Base-by-base conservation (phyloP, 53 echinoderm and acorn worm genomes). In the Glandiceps talaboti region DNA sequence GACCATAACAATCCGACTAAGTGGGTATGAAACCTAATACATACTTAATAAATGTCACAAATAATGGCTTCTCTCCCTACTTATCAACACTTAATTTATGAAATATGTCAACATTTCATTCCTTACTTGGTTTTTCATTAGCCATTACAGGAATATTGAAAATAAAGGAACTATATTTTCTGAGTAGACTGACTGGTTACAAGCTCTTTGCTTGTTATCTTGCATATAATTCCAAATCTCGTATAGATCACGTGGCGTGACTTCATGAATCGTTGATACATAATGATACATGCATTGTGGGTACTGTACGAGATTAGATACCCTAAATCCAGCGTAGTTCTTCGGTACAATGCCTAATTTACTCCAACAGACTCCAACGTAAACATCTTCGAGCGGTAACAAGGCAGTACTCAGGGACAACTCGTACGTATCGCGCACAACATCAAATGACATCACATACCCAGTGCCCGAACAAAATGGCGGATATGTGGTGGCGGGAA, bases 371-470 rank as follows among this genome's bases (percentile, higher is more conserved):
- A 92, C 85, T 0, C 92, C 92, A 20, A 92, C 82, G 80, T 33
- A 92, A 1, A 90, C 92, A 74, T 92, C 92, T 29, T 92, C 92
- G 90, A 89, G 90, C 0, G 92, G 92, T 73, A 92, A 92, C 30
- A 92, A 83, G 29, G 87, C 81, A 26, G 92, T 92, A 27, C 85
- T 82, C n/a, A 87, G 31, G 28, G 92, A 45, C 27, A 83, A 79
- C 28, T 85, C 31, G 31, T 92, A 92, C 27, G 83, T 25, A n/a
- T 83, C 90, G 32, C 87, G 85, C 14, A 92, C 92, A 31, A 92
- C 64, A 73, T 92, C 90, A 27, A 82, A 83, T 1, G 92, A 92
- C 84, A 92, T 87, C n/a, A 92, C 82, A 33, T 92, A 92, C 14
- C 90, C 92, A 31, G 90, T 72, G 14, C 90, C 92, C 1, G 90